Evolutionary conservation across 92 coral and sea anemone genomes (phyloP), one percentile per base, ranked within the genome.

Genomic region (Epizoanthus rinbou): DNA sequence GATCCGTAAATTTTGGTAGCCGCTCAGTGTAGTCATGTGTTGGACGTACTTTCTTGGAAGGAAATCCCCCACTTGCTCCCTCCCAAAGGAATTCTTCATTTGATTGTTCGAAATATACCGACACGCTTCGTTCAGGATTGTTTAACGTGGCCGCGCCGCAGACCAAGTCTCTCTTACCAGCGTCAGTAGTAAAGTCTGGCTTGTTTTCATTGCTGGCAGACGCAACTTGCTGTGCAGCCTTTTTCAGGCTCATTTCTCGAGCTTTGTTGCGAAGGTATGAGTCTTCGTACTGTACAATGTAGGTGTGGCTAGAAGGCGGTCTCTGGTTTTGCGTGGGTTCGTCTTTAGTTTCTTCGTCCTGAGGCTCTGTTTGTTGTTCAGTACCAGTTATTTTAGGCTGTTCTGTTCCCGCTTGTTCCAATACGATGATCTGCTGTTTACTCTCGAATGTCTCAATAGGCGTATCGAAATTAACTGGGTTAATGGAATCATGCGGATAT

Each of bases 231-330:
- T 28, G 17, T 6, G 54, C 8, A 15, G 57, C 52, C 24, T 41
- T 78, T 62, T 57, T 22, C 8, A 39, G 39, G 8, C 58, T 65
- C 45, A 24, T 78, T 59, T 62, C 81, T 17, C 24, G 15, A 22
- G 50, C 70, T 22, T 17, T 78, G 57, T 59, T 39, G 59, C 71
- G 59, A 56, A 78, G 23, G 57, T 78, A 78, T 39, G 82, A 78
- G 57, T 78, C 82, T 21, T 62, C 82, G 58, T 17, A 62, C 18
- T 60, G 23, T 0, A 78, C 82, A 15, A 78, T 78, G 52, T 60
- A 60, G 8, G 72, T 78, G 45, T 78, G 15, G 8, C 53, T 50
- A 21, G 82, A 78, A 3, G 45, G 19, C 14, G 69, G 82, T 57
- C 72, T 78, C 8, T 13, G 28, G 58, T 62, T 14, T 17, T 72